Conservation (phyloP, 2,797 vertebrate genomes). For the Halcyon smyrnensis region DNA sequence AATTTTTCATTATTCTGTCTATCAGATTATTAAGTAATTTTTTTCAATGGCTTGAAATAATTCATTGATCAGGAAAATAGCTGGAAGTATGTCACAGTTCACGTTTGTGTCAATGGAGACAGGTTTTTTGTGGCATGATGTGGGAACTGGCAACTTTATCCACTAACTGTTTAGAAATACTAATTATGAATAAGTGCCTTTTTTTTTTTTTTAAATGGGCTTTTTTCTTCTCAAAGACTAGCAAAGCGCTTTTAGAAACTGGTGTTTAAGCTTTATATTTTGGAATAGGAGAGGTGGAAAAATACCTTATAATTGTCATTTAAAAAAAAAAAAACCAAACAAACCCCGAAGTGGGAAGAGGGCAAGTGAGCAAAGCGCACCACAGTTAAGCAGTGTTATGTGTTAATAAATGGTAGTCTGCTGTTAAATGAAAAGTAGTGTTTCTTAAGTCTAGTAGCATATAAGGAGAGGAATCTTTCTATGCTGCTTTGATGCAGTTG, state of each 20-base stretch:
- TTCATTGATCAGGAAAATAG: neutral
- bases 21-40: neutral
- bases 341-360: neutral
- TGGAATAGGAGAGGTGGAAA: neutral
- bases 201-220: neutral
- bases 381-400: rapidly evolving
- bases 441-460: neutral
- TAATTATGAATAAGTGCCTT: neutral
- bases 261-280: neutral
- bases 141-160: neutral
- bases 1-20: neutral
- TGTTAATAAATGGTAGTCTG: neutral
- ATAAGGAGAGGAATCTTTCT: neutral
- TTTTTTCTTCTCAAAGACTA: neutral
- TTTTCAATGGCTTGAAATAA: neutral
- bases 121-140: neutral
- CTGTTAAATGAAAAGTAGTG: neutral
- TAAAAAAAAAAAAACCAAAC: neutral
- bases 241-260: neutral
- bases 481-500: neutral
- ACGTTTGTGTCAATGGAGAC: neutral
- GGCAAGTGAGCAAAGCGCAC: neutral
- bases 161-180: neutral
- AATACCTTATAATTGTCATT: neutral
- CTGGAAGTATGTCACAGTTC: neutral